Conservation (phyloP, 2,888 invertebrate species). For the Hyposoter dolosus region DNA sequence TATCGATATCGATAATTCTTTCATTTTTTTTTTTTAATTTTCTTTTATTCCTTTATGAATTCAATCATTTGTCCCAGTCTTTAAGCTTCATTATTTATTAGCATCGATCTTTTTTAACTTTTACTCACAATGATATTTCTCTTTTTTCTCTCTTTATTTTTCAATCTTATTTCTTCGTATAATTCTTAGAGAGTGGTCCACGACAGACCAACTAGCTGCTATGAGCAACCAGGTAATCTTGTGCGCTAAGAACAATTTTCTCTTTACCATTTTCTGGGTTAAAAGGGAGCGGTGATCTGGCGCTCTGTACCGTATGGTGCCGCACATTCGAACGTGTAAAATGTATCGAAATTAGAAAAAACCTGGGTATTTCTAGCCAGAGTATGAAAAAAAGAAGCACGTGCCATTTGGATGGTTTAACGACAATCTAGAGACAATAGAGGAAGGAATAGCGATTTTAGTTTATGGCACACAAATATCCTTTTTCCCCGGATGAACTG, state of each 20-base stretch:
- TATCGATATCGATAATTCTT: conserved; percentile 50
- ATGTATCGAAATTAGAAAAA: conserved; percentile 11
- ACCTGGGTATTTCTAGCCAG: conserved; percentile 29
- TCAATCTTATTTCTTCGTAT: conserved; percentile 40
- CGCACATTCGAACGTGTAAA: conserved; percentile 45
- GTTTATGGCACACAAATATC: conserved; percentile 66
- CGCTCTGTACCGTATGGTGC: conserved; percentile 49
- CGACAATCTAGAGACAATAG: background rate
- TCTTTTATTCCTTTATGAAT: conserved; percentile 30
- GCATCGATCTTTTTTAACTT: conserved; percentile 10
- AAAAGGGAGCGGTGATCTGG: conserved; percentile 58
- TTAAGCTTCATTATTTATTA: conserved; percentile 38
- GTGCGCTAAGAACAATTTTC: conserved; percentile 72
- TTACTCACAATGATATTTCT: conserved; percentile 2
- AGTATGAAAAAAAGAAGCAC: conserved; percentile 16
- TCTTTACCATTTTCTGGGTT: conserved; percentile 45
- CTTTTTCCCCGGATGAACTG: conserved; percentile 49
- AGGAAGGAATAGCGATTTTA: conserved; percentile 33
- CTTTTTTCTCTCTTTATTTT: conserved; percentile 31
- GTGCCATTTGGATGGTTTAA: conserved; percentile 23
- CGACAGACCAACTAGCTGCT: conserved; percentile 67
- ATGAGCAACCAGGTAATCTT: conserved; percentile 71
- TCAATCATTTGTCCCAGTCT: conserved; percentile 52
- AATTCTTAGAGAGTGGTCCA: conserved; percentile 63
- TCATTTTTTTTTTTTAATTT: conserved; percentile 6